These are phyloP conservation scores for Aphis gossypii DNA, from an alignment of 1,140 invertebrate genomes.

Conservation along the genomic window DNA sequence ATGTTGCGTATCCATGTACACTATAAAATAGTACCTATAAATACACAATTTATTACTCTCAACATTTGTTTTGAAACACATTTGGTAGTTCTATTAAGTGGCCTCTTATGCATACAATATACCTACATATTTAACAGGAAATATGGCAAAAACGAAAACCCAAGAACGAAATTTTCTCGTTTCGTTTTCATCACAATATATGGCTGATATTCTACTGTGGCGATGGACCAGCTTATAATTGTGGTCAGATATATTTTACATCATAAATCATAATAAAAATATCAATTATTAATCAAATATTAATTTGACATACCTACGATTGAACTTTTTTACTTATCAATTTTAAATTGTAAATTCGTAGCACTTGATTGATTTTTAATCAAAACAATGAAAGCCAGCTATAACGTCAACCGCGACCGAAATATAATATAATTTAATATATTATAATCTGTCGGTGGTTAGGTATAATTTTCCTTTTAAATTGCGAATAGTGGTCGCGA, in stretches of 20 bases:
- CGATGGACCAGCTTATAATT: neutral
- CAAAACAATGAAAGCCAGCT: neutral
- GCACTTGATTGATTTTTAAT: neutral
- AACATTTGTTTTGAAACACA: neutral
- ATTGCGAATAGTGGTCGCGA: neutral
- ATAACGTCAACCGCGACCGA: neutral
- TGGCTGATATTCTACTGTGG: neutral
- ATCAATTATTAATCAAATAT: too few relatives aligned
- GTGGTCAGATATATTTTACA: neutral
- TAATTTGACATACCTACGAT: neutral
- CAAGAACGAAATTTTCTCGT: neutral
- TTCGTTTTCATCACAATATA: neutral
- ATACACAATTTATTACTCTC: neutral
- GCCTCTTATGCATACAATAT: neutral
- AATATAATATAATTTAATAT: neutral
- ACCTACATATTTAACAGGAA: neutral
- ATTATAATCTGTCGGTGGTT: neutral
- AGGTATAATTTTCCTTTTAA: neutral
- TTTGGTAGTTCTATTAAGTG: neutral
- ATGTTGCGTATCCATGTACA: neutral
- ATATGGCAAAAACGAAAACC: neutral
- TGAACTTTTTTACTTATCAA: neutral
- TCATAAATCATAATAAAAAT: neutral
- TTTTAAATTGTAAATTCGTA: neutral
- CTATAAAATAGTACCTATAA: too few relatives aligned